Conservation (phyloP, 2,888 invertebrate species). For the Limnephilus auricula region DNA sequence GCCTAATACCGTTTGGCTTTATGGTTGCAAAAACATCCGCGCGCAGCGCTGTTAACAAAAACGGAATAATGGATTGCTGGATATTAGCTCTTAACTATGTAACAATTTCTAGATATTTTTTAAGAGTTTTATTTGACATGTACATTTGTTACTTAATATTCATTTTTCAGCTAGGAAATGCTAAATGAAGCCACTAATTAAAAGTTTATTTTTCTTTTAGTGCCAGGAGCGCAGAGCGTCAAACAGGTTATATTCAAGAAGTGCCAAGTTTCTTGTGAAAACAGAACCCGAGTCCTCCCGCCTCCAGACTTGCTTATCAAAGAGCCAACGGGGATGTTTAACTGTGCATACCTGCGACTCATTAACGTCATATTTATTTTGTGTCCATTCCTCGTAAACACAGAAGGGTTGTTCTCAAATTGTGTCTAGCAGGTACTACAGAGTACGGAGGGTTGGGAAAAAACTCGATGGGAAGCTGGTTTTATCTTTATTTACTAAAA, state of each 20-base stretch:
- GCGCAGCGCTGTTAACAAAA: too few species aligned
- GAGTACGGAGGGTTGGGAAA: neutral
- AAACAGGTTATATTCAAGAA: conserved; percentile 11
- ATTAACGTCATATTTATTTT: conserved; percentile 63
- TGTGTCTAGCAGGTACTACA: neutral
- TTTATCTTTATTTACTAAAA: too few species aligned
- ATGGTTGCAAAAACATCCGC: too few species aligned
- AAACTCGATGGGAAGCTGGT: neutral
- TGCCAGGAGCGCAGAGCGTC: neutral
- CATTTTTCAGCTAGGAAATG: too few species aligned
- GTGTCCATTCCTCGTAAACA: conserved; percentile 55
- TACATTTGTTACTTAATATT: too few species aligned
- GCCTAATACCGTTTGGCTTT: too few species aligned
- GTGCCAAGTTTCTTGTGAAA: neutral
- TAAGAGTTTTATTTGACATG: too few species aligned
- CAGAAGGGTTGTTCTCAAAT: conserved; percentile 39
- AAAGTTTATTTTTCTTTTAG: neutral
- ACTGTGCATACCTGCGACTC: conserved; percentile 50
- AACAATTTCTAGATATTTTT: too few species aligned
- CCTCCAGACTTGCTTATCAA: conserved; percentile 24
- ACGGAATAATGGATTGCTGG: too few species aligned
- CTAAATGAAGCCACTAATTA: neutral
- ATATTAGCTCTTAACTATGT: too few species aligned
- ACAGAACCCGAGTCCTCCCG: neutral
- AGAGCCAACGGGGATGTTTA: conserved; percentile 2